Base-by-base conservation (phyloP, 2,888 invertebrate species). In the Cheiracanthium punctorium region DNA sequence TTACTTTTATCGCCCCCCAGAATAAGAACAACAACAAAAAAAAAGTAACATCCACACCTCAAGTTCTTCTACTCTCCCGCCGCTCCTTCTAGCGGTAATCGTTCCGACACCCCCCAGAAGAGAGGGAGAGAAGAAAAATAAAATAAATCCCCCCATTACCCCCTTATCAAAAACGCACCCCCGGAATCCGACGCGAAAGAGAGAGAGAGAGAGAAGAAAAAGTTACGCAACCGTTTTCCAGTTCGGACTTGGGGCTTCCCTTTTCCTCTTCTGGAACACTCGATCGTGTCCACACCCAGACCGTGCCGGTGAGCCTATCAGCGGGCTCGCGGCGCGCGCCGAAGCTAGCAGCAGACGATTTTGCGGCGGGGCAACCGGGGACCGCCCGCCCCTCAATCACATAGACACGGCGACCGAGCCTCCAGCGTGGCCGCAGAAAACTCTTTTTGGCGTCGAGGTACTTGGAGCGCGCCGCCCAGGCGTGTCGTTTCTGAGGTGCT, bases 221-320 rank as follows among this genome's bases (percentile, higher is more conserved):
- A 69, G 30, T 77, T 77, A 77, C 77, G 77, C 48, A 77, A 77
- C 69, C 77, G 69, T 75, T 69, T 32, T n/a, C n/a, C n/a, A n/a
- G 77, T 7, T 8, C 69, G 69, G 24, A 33, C 33, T 67, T 32
- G 67, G 32, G n/a, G n/a, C n/a, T n/a, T n/a, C n/a, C n/a, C n/a
- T n/a, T n/a, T n/a, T n/a, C n/a, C n/a, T n/a, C 30, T n/a, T 2
- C 28, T 30, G 10, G 37, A 20, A 33, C 80, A 17, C 71, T 32
- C 79, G 30, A 69, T 48, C 72, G 29, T 52, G 30, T 10, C 24
- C 24, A 37, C 43, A 14, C 71, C 14, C 7, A 17, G n/a, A n/a
- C n/a, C 43, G 33, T 2, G 29, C 1, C 32, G 67, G 48, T 14
- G 77, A 77, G 69, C 77, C 77, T 77, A 77, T 77, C 77, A 77